Conservation (phyloP, 1,140 invertebrate genomes). For the Penaeus chinensis region DNA sequence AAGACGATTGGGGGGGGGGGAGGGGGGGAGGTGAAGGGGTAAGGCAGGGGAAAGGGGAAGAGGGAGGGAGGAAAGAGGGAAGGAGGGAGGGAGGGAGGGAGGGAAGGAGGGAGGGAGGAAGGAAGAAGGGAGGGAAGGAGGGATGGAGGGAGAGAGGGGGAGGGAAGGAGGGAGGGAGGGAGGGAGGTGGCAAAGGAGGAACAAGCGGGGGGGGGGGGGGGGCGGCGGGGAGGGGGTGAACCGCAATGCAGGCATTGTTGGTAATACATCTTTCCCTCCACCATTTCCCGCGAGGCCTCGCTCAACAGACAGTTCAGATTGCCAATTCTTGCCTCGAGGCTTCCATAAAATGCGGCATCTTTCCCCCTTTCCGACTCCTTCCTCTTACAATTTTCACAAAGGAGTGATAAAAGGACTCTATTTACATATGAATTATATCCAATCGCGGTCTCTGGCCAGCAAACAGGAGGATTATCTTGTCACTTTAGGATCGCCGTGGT, state of each 20-base stretch:
- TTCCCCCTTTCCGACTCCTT: too few species aligned
- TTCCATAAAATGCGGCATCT: too few species aligned
- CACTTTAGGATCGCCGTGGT: too few species aligned
- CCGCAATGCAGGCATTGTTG: slow-evolving; percentile 2
- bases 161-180: neutral
- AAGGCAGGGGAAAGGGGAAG: neutral
- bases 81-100: neutral
- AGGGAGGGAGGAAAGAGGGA: neutral
- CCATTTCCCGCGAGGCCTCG: too few species aligned
- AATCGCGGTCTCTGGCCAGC: too few species aligned
- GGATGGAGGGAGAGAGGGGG: neutral
- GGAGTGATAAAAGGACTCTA: too few species aligned
- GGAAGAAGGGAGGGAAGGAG: neutral
- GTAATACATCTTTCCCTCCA: neutral
- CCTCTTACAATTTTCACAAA: too few species aligned
- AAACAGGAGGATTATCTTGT: too few species aligned
- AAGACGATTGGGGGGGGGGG: neutral
- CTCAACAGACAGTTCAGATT: too few species aligned
- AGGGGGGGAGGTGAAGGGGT: neutral
- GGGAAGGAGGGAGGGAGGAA: neutral
- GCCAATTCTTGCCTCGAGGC: too few species aligned
- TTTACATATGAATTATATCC: too few species aligned
- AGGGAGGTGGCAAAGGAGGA: neutral
- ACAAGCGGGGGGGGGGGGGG: neutral
- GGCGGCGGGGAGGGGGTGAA: neutral